These are phyloP conservation scores for Chrysopilus asiliformis DNA, from an alignment of 2,888 invertebrate genomes.

Conservation along the genomic window DNA sequence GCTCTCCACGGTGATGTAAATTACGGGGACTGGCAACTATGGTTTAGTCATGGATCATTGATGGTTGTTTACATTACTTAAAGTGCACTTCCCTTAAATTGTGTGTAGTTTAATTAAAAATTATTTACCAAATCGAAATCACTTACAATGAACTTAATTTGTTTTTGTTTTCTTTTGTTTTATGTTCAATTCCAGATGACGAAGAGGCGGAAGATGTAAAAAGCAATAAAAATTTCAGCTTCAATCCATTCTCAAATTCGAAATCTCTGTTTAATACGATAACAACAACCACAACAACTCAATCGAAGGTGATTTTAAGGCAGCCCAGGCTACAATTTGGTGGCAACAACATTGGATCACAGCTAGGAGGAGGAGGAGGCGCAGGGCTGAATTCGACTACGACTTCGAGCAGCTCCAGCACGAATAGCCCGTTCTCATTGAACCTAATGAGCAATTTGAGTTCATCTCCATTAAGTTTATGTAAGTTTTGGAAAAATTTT, in stretches of 20 bases:
- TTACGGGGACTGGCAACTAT: no score
- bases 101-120: no score
- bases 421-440: constrained; percentile 19
- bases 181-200: constrained; percentile 10
- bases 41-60: no score
- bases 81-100: no score
- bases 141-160: no score
- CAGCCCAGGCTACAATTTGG: constrained; percentile 31
- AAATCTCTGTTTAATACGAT: constrained; percentile 8
- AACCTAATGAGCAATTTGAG: constrained; percentile 10
- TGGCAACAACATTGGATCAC: no score
- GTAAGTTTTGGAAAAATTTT: no score
- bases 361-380: no score
- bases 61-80: no score
- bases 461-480: constrained; percentile 6
- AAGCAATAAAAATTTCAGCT: constrained; percentile 1
- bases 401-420: constrained; percentile 29
- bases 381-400: no score
- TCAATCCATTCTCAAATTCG: constrained; percentile 5
- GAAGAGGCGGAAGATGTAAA: constrained; percentile 8
- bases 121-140: no score
- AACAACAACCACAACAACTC: constrained; percentile 5
- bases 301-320: constrained; percentile 25
- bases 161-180: constrained; percentile 4
- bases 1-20: no score